Evolutionary conservation across 2,888 invertebrate species (phyloP).

Genomic region (Cephus rjabovi): DNA sequence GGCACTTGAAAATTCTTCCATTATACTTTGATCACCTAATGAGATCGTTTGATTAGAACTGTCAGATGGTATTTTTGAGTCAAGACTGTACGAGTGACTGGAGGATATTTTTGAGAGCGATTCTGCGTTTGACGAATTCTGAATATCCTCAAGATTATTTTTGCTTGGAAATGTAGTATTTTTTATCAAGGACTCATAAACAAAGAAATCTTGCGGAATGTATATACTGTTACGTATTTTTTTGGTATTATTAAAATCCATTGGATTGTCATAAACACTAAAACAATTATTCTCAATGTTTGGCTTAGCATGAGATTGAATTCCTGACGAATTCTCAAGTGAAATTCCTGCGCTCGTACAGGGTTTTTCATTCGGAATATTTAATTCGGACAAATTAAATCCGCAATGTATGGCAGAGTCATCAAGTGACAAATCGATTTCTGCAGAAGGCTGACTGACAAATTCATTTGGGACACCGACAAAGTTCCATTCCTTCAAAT

Average conservation of each 20-base stretch:
- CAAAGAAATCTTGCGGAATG: background rate
- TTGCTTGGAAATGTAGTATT: background rate
- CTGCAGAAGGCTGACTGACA: constrained; percentile 12
- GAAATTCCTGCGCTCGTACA: background rate
- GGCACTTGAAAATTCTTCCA: constrained; percentile 36
- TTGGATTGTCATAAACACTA: background rate
- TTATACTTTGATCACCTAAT: constrained; percentile 23
- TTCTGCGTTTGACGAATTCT: background rate
- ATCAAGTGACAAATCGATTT: constrained; percentile 8
- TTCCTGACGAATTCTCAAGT: background rate
- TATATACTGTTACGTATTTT: background rate
- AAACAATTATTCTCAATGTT: background rate
- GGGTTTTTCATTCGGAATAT: background rate
- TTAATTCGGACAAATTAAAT: background rate
- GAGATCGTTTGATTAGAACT: constrained; percentile 19
- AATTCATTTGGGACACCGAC: constrained; percentile 10
- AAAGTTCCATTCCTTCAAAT: background rate
- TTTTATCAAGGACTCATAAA: background rate
- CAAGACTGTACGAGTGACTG: background rate
- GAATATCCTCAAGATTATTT: background rate
- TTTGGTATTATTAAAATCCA: background rate
- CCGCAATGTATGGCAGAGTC: background rate
- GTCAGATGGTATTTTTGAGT: constrained; percentile 4
- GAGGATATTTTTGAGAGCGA: background rate
- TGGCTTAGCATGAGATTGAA: background rate